phyloP scores from a whole-genome alignment of 2,797 vertebrate genomes.

The Phalanger gymnotis region DNA sequence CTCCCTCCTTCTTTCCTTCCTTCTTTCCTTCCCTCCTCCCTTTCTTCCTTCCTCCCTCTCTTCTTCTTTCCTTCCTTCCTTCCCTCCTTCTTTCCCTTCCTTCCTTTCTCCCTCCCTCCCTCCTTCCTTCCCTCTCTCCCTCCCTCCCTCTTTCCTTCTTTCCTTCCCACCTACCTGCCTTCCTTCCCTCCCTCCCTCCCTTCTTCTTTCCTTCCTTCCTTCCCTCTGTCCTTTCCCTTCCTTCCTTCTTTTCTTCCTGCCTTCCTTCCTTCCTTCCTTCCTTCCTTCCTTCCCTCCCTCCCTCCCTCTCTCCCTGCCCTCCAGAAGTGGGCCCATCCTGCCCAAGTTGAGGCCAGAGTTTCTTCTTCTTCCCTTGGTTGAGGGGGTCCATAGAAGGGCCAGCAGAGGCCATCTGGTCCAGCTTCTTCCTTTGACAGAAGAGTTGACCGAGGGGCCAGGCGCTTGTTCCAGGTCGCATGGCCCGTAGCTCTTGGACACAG shows the following conservation, averaged over 20 bases:
- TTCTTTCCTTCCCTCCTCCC: rapidly evolving
- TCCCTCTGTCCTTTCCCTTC: no score
- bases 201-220: no score
- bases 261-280: no score
- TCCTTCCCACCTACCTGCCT: no score
- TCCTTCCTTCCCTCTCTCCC: not conserved
- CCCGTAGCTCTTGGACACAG: not conserved
- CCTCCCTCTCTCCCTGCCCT: no score
- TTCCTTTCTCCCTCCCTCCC: rapidly evolving
- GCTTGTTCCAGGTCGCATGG: no score
- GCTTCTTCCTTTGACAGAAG: not conserved
- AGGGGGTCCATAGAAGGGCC: not conserved
- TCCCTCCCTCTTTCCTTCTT: not conserved
- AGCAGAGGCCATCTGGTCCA: not conserved
- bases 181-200: no score
- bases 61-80: not conserved
- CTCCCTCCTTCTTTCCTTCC: not conserved
- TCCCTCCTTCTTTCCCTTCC: not conserved
- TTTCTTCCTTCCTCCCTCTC: no score
- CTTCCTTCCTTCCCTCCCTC: no score
- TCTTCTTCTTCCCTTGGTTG: not conserved
- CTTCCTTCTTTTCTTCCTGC: rapidly evolving
- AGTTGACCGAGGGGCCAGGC: no score
- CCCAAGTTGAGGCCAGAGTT: not conserved
- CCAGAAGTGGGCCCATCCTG: no score